Base-by-base conservation (phyloP, 2,113 vertebrate species). In the Sitta europaea region DNA sequence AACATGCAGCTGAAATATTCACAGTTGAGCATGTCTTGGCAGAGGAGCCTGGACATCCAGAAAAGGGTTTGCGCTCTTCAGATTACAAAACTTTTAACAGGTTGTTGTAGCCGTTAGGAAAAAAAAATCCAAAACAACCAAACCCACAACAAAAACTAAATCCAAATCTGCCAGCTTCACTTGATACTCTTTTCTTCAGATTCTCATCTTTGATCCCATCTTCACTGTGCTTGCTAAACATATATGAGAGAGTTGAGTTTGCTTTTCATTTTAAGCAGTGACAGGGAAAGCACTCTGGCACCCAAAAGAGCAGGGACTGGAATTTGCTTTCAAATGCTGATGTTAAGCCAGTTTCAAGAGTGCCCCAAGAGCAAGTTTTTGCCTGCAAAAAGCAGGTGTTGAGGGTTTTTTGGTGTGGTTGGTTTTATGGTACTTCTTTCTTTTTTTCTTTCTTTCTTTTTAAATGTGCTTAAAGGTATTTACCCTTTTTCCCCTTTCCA, bases 381-480 rank as follows among this genome's bases (percentile, higher is more conserved):
- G 74, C 93, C 86, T 96, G 95, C 76, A 93, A 86, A 95, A 96
- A 86, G 90, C 95, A 95, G 96, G 94, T 97, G 92, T 92, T 92
- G 57, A 87, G 78, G 22, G 6, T 57, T 45, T 95, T 61, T 88
- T 55, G 63, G 87, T 83, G 78, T 70, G 48, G 63, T 55, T 76
- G 86, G 45, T 63, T 75, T 75, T 72, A 40, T 72, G 22, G 43
- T 33, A 38, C 31, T 10, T 61, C 73, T 77, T 65, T 36, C 81
- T 43, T 19, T 38, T 24, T 62, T 28, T n/a, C n/a, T n/a, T 43
- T 19, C 9, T 45, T 45, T 21, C 14, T 51, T 59, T 80, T 59
- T 8, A 20, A 84, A 87, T 70, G 61, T 76, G 51, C 88, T 89
- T 78, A 84, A 96, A 96, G 88, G 89, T 95, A 95, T 95, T 96